These are phyloP conservation scores for Aradophagus sp. DNA, from an alignment of 1,140 invertebrate genomes.

Conservation along the genomic window DNA sequence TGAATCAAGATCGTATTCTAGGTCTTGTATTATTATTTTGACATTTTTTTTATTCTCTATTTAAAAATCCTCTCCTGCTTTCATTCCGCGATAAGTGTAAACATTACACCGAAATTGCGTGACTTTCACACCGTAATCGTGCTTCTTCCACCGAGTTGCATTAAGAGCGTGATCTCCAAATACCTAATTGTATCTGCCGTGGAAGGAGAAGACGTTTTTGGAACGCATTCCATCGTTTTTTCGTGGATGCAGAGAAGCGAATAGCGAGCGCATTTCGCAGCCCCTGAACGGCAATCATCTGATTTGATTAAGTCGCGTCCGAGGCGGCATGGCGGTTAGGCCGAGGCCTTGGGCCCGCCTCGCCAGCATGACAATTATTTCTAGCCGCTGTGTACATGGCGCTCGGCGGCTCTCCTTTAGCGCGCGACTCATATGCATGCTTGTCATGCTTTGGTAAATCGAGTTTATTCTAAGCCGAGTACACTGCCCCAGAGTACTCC, in stretches of 20 bases:
- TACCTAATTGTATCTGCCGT: background rate
- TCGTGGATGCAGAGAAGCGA: no score
- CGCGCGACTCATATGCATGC: conserved; percentile 68
- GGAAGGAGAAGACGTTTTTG: conserved; percentile 13
- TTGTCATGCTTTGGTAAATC: conserved; percentile 69
- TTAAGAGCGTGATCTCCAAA: no score
- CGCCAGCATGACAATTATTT: conserved; percentile 71
- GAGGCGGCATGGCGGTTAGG: conserved; percentile 27
- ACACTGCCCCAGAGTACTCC: conserved; percentile 68
- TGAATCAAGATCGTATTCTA: no score
- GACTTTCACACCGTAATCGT: no score
- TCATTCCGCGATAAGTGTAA: no score
- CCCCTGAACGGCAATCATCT: no score
- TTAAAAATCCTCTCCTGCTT: no score
- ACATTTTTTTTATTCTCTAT: no score
- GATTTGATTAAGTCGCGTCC: conserved; percentile 28
- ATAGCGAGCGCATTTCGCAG: no score
- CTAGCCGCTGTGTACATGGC: conserved; percentile 68
- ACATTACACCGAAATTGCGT: no score
- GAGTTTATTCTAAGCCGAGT: conserved; percentile 70
- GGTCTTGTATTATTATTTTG: no score
- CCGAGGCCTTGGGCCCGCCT: conserved; percentile 52
- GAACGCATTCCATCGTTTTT: conserved; percentile 13
- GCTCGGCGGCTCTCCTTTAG: conserved; percentile 67
- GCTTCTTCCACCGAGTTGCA: no score